These are phyloP conservation scores for Platygyra sinensis DNA, from an alignment of 64 coral and sea anemone species.

Conservation along the genomic window DNA sequence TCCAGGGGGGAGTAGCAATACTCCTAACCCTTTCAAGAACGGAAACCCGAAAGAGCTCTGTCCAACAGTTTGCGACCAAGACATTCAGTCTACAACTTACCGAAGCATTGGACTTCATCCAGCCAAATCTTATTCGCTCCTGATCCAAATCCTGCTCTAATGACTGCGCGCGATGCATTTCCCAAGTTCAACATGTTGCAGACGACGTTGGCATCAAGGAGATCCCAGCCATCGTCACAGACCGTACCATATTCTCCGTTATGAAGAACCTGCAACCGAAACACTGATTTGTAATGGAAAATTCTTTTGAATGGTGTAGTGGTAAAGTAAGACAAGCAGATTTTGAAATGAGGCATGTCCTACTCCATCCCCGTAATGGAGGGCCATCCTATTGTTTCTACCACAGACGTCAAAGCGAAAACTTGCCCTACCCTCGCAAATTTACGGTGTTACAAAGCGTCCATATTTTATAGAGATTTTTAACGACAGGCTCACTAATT, in stretches of 20 bases:
- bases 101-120: slow-evolving; percentile 52
- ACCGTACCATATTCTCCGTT: slow-evolving; percentile 52
- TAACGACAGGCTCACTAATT: too few relatives aligned
- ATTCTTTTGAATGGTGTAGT: too few relatives aligned
- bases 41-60: not conserved
- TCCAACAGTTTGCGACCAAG: not conserved
- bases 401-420: too few relatives aligned
- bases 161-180: slow-evolving; percentile 34
- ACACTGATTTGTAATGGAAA: not conserved
- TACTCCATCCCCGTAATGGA: too few relatives aligned
- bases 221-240: slow-evolving; percentile 62
- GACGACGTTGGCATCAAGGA: slow-evolving; percentile 25
- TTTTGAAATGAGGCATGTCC: too few relatives aligned
- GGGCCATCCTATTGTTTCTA: too few relatives aligned
- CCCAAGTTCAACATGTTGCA: slow-evolving; percentile 63
- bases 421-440: too few relatives aligned
- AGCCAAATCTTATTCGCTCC: slow-evolving; percentile 33
- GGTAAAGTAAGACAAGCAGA: too few relatives aligned
- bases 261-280: slow-evolving; percentile 26
- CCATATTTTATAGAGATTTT: too few relatives aligned
- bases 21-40: too few relatives aligned
- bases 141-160: slow-evolving; percentile 32
- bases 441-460: too few relatives aligned
- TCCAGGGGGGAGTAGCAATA: too few relatives aligned
- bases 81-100: slow-evolving; percentile 1